Conservation (phyloP, 2,113 vertebrate genomes). For the Oostethus manadensis region DNA sequence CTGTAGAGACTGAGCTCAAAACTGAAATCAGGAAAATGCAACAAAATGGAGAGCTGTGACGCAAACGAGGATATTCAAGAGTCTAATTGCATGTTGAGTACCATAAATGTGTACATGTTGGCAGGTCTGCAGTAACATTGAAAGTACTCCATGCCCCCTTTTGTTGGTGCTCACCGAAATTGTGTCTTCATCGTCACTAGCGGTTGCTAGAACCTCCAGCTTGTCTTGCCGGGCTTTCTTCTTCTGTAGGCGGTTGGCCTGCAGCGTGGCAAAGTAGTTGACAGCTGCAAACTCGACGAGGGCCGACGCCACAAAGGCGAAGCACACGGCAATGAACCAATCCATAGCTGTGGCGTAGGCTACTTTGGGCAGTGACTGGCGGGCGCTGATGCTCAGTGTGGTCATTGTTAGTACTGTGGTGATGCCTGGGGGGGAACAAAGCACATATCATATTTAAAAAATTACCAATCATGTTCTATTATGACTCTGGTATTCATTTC, state of each 20-base stretch:
- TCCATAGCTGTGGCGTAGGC: constrained; percentile 94
- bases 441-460: background rate
- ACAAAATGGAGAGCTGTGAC: no score
- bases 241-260: constrained; percentile 73
- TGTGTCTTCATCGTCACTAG: constrained; percentile 66
- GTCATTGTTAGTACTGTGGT: constrained; percentile 96
- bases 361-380: constrained; percentile 90
- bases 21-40: no score
- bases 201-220: constrained; percentile 65
- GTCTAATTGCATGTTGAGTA: no score
- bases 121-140: no score
- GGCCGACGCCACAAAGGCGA: constrained; percentile 90
- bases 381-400: constrained; percentile 91
- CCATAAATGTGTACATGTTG: no score
- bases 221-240: constrained; percentile 67
- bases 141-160: no score
- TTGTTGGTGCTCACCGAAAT: constrained; percentile 70
- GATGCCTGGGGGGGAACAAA: constrained; percentile 72
- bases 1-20: no score
- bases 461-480: background rate
- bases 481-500: no score
- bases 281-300: constrained; percentile 93
- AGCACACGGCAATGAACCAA: constrained; percentile 95
- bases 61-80: no score
- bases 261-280: constrained; percentile 90